These are phyloP conservation scores for Bombycilla garrulus DNA, from an alignment of 2,113 vertebrate genomes.

Conservation along the genomic window DNA sequence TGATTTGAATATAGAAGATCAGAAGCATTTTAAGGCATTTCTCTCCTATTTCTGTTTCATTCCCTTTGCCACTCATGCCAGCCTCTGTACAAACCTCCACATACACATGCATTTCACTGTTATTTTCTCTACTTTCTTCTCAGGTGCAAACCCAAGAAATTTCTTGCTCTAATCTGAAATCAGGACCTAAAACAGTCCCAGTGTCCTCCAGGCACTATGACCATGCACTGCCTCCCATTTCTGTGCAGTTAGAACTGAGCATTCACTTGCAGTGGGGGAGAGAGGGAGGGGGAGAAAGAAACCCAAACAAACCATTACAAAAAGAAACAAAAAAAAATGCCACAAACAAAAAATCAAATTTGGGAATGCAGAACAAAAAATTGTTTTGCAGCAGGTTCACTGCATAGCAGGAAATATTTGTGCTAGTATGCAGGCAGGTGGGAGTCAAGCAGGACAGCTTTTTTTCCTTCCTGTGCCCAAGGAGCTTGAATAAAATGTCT, in stretches of 20 bases:
- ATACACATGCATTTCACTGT: neutral
- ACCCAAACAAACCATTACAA: neutral
- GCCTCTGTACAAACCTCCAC: neutral
- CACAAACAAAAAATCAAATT: neutral
- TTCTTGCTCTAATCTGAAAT: neutral
- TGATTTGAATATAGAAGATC: neutral
- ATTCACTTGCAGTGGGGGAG: neutral
- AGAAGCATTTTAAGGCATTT: neutral
- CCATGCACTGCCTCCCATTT: neutral
- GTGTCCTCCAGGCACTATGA: neutral
- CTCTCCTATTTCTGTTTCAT: neutral
- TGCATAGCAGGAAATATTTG: neutral
- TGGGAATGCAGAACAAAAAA: neutral
- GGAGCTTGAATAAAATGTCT: neutral
- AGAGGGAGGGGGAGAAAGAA: neutral
- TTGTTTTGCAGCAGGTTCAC: neutral
- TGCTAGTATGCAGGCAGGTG: neutral
- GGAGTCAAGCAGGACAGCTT: neutral
- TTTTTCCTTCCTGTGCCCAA: neutral
- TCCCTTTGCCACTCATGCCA: neutral
- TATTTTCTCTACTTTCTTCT: neutral
- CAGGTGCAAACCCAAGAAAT: neutral
- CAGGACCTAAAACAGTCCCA: neutral
- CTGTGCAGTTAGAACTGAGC: neutral
- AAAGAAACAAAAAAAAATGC: neutral